phyloP scores from a whole-genome alignment of 2,888 invertebrate genomes.

The Eupithecia insigniata region DNA sequence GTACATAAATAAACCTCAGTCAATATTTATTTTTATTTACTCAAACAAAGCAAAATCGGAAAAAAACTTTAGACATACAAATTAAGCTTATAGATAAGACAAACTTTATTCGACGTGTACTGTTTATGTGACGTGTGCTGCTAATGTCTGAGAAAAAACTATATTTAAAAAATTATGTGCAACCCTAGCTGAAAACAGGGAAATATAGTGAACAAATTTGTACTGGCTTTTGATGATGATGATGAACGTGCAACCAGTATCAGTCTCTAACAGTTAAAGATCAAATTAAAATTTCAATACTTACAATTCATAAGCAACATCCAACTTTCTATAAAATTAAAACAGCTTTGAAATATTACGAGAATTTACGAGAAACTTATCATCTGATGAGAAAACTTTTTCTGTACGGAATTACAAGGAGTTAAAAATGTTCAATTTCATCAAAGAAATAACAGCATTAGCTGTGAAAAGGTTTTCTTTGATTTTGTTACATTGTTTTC shows the following conservation, averaged over 20 bases:
- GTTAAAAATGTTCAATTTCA: constrained; percentile 28
- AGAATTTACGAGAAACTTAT: constrained; percentile 20
- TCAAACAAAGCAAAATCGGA: too few species aligned
- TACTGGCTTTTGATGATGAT: not conserved
- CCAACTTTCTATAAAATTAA: not conserved
- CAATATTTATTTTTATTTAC: too few species aligned
- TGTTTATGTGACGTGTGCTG: too few species aligned
- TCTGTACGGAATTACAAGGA: constrained; percentile 21
- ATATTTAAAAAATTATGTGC: too few species aligned
- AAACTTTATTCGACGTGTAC: too few species aligned
- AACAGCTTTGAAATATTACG: constrained; percentile 4
- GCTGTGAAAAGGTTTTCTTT: constrained; percentile 10
- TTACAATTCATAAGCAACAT: constrained; percentile 2
- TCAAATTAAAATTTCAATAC: not conserved
- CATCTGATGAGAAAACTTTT: constrained; percentile 34
- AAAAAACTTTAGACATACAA: too few species aligned
- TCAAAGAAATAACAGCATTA: constrained; percentile 25
- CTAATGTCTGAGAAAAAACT: too few species aligned
- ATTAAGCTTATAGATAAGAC: too few species aligned
- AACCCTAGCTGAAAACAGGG: too few species aligned
- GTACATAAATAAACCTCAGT: too few species aligned
- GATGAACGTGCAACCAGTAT: not conserved
- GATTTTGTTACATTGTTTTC: not conserved
- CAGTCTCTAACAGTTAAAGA: not conserved
- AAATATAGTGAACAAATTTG: too few species aligned